A percentile compares a stretch with the other conserved stretches of the same genome.
phyloP scores from a whole-genome alignment of 1,140 invertebrate genomes.

The Aphis gossypii region DNA sequence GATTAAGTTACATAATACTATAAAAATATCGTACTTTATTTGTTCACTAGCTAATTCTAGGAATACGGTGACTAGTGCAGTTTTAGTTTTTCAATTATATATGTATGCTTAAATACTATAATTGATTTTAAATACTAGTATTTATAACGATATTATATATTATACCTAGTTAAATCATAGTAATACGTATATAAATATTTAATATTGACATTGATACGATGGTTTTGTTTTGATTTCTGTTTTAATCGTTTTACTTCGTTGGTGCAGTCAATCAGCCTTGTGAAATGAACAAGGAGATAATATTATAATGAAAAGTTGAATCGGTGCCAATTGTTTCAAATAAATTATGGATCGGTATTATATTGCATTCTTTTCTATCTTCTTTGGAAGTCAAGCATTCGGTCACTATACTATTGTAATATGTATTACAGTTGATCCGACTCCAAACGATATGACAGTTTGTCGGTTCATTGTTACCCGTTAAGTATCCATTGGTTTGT shows the following conservation, averaged over 20 bases:
- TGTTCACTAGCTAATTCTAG: too few species aligned
- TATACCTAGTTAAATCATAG: background rate
- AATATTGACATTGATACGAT: background rate
- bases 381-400: background rate
- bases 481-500: background rate
- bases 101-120: too few species aligned
- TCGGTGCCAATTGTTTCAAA: background rate
- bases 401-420: background rate
- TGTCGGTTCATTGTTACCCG: background rate
- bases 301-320: background rate
- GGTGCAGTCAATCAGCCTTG: background rate
- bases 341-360: background rate
- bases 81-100: too few species aligned
- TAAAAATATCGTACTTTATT: too few species aligned
- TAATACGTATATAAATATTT: background rate
- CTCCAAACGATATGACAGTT: background rate
- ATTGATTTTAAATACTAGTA: too few species aligned
- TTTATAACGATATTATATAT: too few species aligned
- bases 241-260: background rate
- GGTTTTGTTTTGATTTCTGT: background rate
- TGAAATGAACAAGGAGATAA: background rate
- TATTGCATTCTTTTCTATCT: background rate
- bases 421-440: background rate
- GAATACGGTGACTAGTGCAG: too few species aligned
- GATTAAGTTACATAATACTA: too few species aligned